A percentile compares a stretch with the other conserved stretches of the same genome.
These are phyloP conservation scores for Hypotaenidia philippensis DNA, from an alignment of 2,797 vertebrate species.

Conservation along the genomic window DNA sequence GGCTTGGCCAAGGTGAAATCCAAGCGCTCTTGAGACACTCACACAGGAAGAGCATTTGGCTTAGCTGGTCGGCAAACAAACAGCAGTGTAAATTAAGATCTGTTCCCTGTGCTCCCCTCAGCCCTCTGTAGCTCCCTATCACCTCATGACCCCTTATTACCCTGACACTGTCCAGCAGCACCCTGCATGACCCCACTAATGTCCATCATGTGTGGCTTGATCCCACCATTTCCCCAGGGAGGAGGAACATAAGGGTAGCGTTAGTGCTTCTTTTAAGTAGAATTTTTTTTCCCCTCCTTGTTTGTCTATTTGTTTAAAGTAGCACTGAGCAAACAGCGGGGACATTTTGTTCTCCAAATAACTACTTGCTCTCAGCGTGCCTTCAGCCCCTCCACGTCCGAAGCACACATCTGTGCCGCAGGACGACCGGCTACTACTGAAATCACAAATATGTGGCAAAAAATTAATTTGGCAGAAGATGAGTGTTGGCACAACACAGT, in stretches of 20 bases:
- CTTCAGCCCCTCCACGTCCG: background rate
- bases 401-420: background rate
- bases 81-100: background rate
- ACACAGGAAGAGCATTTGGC: background rate
- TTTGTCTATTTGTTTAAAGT: slow-evolving; percentile 60
- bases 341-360: slow-evolving; percentile 53
- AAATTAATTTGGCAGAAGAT: slow-evolving; percentile 4
- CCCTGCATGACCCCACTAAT: background rate
- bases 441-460: slow-evolving; percentile 2
- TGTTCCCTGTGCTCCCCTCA: background rate
- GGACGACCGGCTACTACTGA: background rate
- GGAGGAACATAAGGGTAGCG: background rate
- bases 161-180: background rate
- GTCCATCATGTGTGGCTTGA: slow-evolving; percentile 8
- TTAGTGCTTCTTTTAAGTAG: slow-evolving; percentile 23
- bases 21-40: background rate
- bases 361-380: background rate
- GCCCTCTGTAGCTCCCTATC: background rate
- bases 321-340: slow-evolving; percentile 18
- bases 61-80: background rate
- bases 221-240: background rate
- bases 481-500: background rate
- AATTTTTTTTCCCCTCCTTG: slow-evolving; percentile 16
- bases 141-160: background rate
- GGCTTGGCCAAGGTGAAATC: slow-evolving; percentile 46